Evolutionary conservation across 1,140 invertebrate genomes (phyloP).

Genomic region (Diorhabda carinulata): DNA sequence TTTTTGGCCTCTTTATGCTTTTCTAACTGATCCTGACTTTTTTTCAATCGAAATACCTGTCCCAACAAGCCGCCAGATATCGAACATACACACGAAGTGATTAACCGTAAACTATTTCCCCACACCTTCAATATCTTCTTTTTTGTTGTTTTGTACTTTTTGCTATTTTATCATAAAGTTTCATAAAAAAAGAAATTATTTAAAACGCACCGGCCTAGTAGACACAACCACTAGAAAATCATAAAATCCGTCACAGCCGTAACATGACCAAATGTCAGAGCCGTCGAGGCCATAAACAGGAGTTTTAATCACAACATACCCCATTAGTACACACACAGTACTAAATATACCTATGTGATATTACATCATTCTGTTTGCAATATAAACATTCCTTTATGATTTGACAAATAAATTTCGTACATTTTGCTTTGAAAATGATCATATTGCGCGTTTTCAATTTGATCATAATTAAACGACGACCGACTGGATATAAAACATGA

Average conservation of each 20-base stretch:
- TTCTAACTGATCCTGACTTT: too few species aligned
- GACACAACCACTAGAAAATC: constrained; percentile 29
- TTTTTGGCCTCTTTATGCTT: too few species aligned
- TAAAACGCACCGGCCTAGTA: neutral
- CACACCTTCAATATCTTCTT: too few species aligned
- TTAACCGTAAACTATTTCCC: too few species aligned
- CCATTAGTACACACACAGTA: constrained; percentile 42
- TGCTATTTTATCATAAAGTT: too few species aligned
- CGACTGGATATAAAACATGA: constrained; percentile 36
- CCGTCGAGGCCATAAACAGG: constrained; percentile 45
- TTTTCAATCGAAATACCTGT: too few species aligned
- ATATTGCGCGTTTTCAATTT: constrained; percentile 40
- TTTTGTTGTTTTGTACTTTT: too few species aligned
- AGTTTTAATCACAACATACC: constrained; percentile 47
- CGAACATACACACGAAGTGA: too few species aligned
- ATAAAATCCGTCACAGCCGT: constrained; percentile 38
- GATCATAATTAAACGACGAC: constrained; percentile 39
- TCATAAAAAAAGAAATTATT: neutral
- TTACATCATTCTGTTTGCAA: constrained; percentile 36
- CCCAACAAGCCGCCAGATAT: too few species aligned
- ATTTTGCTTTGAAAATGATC: constrained; percentile 35
- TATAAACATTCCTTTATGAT: constrained; percentile 45
- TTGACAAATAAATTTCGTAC: constrained; percentile 45
- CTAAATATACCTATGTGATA: constrained; percentile 44
- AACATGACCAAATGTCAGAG: constrained; percentile 38